Evolutionary conservation across 2,797 vertebrate species (phyloP).

Genomic region (Artibeus jamaicensis): DNA sequence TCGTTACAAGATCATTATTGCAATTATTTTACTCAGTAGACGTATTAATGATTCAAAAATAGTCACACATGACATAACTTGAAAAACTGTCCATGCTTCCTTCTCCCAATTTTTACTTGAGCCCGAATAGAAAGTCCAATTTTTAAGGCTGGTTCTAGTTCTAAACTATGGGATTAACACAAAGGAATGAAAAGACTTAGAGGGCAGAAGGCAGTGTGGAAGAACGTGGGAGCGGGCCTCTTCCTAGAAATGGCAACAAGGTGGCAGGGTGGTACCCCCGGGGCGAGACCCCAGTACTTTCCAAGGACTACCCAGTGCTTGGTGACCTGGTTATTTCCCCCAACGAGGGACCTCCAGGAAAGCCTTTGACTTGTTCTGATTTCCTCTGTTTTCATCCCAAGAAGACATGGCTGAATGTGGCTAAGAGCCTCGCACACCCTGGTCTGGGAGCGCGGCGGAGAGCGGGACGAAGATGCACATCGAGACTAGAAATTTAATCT

Average conservation of each 20-base stretch:
- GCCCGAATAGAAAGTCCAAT: neutral
- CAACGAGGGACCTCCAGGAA: neutral
- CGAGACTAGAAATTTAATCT: neutral
- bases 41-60: conserved; percentile 59
- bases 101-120: conserved; percentile 53
- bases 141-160: conserved; percentile 44
- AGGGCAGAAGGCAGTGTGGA: neutral
- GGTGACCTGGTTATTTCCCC: neutral
- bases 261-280: too few species aligned
- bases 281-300: accelerated
- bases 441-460: neutral
- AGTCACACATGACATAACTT: conserved; percentile 41
- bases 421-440: neutral
- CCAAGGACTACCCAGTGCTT: accelerated
- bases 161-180: neutral
- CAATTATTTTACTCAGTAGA: conserved; percentile 75
- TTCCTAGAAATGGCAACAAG: accelerated
- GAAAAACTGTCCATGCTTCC: conserved; percentile 60
- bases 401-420: neutral
- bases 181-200: neutral
- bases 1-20: conserved; percentile 75
- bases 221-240: too few species aligned
- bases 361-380: neutral
- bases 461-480: neutral
- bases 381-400: conserved; percentile 15